phyloP scores from a whole-genome alignment of 2,888 invertebrate genomes.

The Trachelus tabidus region DNA sequence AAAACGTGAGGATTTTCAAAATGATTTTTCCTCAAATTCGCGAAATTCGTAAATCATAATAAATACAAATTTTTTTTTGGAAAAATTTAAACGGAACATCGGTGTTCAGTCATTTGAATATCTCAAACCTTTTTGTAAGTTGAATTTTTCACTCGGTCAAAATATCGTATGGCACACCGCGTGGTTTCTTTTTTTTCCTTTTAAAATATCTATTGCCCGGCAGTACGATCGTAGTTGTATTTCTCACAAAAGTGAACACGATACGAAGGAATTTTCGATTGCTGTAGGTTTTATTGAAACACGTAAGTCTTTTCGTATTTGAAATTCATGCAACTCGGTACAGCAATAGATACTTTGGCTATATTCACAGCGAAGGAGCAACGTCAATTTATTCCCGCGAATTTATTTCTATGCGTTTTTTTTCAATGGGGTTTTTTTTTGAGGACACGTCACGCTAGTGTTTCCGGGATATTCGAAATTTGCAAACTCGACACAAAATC shows the following conservation, averaged over 20 bases:
- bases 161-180: neutral
- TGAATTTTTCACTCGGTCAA: neutral
- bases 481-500: too few relatives aligned
- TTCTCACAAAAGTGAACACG: neutral
- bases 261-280: neutral
- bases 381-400: neutral
- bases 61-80: neutral
- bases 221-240: neutral
- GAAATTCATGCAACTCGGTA: neutral
- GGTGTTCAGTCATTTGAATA: neutral
- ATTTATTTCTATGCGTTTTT: neutral
- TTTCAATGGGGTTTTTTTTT: too few relatives aligned
- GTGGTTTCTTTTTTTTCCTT: neutral
- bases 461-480: too few relatives aligned
- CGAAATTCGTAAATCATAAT: too few relatives aligned
- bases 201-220: neutral
- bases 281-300: neutral
- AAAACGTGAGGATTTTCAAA: too few relatives aligned
- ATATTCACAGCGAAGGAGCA: neutral
- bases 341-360: neutral
- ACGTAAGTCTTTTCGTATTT: neutral
- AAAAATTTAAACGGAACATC: neutral
- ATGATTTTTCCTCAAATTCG: too few relatives aligned
- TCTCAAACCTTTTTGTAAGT: neutral
- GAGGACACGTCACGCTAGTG: too few relatives aligned